phyloP scores from a whole-genome alignment of 2,113 vertebrate species.

The Perca fluviatilis region DNA sequence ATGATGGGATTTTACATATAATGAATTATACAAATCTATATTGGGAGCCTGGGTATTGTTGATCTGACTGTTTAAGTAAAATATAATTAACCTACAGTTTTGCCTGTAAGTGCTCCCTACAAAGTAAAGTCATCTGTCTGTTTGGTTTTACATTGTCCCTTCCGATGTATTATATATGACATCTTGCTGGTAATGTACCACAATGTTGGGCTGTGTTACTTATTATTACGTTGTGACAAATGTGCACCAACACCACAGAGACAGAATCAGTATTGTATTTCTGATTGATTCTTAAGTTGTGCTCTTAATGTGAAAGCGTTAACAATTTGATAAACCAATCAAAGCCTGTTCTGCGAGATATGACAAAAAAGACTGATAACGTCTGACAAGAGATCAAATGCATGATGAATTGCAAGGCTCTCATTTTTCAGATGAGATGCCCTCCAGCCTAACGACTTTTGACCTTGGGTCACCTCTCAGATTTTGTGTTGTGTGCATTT shows the following conservation, averaged over 20 bases:
- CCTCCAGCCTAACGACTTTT: slow-evolving; percentile 66
- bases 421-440: slow-evolving; percentile 63
- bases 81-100: background rate
- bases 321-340: slow-evolving; percentile 29
- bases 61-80: slow-evolving; percentile 17
- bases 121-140: background rate
- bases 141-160: background rate
- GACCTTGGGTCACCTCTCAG: slow-evolving; percentile 56
- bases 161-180: background rate
- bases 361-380: slow-evolving; percentile 48
- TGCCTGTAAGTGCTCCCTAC: background rate
- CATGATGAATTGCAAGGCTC: slow-evolving; percentile 72
- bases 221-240: background rate
- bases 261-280: slow-evolving; percentile 8
- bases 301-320: slow-evolving; percentile 5
- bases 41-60: background rate
- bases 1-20: background rate
- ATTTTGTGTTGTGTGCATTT: slow-evolving; percentile 42
- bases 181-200: background rate
- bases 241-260: background rate
- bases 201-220: background rate
- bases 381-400: slow-evolving; percentile 63
- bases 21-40: slow-evolving; percentile 1
- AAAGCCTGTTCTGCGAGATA: slow-evolving; percentile 16
- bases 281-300: slow-evolving; percentile 21